Evolutionary conservation across 2,888 invertebrate species (phyloP), one percentile per base, ranked within the genome.

Genomic region (Protodeltote pygarga): DNA sequence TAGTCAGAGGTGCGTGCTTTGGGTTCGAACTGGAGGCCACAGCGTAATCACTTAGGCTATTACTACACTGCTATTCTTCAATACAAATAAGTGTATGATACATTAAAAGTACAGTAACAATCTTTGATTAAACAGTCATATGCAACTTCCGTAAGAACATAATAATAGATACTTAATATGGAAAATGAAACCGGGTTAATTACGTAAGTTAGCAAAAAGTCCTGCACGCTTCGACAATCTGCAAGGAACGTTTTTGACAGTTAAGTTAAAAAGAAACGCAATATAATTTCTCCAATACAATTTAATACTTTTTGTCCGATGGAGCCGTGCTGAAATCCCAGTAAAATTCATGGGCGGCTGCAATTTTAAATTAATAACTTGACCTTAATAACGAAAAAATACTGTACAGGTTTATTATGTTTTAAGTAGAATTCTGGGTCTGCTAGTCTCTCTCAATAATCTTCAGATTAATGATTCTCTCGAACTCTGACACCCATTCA

Each of bases 111-210:
- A 55, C 48, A 3, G 57, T 60, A 58, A 65, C n/a, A n/a, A n/a
- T 57, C 64, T 59, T 54, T 54, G 46, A 68, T 64, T 61, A 40
- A 61, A 54, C 42, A 31, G 44, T 44, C 51, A 35, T 53, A 38
- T 49, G 61, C 53, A 48, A 71, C 77, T 77, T 81, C 77, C 77
- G 71, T 58, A 33, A 66, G 37, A 59, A 48, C 48, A 63, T 73
- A 71, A 63, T 73, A 71, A 79, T 74, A 68, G 69, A 65, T 65
- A 70, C 74, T 73, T 63, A 66, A 81, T 78, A 80, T 73, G 79
- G 74, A 47, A 50, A 81, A 77, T 59, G 74, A 59, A 83, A 83
- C 78, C 77, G 69, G 81, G 83, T 51, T 83, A 79, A 79, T 83
- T 80, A 70, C 71, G 64, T 69, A 76, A 79, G 49, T 50, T 53